Evolutionary conservation across 2,888 invertebrate species (phyloP), one percentile per base, ranked within the genome.

Genomic region (Tetanocera ferruginea): DNA sequence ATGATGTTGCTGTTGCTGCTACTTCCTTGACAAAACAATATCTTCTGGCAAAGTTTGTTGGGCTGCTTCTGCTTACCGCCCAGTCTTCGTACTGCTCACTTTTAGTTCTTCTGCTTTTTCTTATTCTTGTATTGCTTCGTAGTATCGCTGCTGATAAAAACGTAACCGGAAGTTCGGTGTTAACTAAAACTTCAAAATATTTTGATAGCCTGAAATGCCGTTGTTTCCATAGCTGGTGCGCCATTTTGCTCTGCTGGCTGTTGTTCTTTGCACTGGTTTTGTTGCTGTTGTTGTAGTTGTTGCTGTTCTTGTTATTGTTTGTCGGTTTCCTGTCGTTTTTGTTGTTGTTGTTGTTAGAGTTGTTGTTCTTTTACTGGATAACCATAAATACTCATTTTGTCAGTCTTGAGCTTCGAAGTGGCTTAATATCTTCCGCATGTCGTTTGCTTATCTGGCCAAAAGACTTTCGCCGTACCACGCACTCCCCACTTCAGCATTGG

Each of bases 391-490:
- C 60, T 76, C 76, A 77, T 73, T 77, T 76, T 78, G 67, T 77
- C 76, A 77, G 76, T 66, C 25, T 23, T 31, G 52, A 23, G 62
- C 49, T 34, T 28, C 49, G 66, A 66, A 67, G 73, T 78, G 78
- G 67, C 60, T 79, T 83, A 81, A 82, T 82, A 84, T 85, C 81
- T 83, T 85, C 85, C 86, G 84, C 84, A 85, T 84, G 86, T 86
- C 86, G 85, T 86, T 86, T 84, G 83, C 86, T 86, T 87, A 86
- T 87, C 87, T 83, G 43, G 8, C 70, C 51, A 28, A 64, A 77
- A 52, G 71, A 62, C 49, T 37, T 64, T 55, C 23, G 6, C 37
- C 34, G 6, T 25, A 51, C n/a, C n/a, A 6, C 51, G 25, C 51
- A 9, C 17, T 25, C 25, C 52, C 52, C 60, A 60, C 34, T 25